Conservation (phyloP, 2,113 vertebrate genomes). For the Heteronetta atricapilla region DNA sequence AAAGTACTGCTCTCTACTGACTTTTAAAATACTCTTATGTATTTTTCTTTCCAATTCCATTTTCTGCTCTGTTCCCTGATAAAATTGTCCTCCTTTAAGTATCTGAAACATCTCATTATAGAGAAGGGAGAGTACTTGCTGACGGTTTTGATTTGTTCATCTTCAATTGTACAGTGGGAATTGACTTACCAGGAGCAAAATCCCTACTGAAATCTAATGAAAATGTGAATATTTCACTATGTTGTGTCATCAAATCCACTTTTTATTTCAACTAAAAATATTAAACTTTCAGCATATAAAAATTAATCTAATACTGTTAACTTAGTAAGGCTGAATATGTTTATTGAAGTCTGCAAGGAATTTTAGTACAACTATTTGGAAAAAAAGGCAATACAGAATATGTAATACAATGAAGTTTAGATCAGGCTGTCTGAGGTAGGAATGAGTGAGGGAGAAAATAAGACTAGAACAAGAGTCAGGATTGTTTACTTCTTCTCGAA, state of each 20-base stretch:
- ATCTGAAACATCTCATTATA: not conserved
- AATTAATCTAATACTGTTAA: not conserved
- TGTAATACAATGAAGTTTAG: not conserved
- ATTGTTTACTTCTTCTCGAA: not conserved
- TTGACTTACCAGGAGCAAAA: not conserved
- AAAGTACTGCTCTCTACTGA: not conserved
- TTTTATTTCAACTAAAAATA: not conserved
- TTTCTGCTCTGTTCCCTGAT: not conserved
- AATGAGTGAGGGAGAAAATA: not conserved
- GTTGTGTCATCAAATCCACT: not conserved
- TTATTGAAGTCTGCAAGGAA: not conserved
- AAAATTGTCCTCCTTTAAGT: not conserved
- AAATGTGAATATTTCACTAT: not conserved
- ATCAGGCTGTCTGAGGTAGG: not conserved
- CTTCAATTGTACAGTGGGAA: not conserved
- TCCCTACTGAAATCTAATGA: not conserved
- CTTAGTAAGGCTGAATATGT: not conserved
- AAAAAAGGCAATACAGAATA: not conserved
- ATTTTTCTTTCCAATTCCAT: not conserved
- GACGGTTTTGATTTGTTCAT: not conserved
- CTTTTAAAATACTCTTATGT: not conserved
- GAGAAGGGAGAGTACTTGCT: not conserved
- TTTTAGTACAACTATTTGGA: not conserved
- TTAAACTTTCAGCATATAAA: not conserved
- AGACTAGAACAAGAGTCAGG: not conserved